Conservation (phyloP, 2,797 vertebrate species). For the Enteromius afrohamiltoni region DNA sequence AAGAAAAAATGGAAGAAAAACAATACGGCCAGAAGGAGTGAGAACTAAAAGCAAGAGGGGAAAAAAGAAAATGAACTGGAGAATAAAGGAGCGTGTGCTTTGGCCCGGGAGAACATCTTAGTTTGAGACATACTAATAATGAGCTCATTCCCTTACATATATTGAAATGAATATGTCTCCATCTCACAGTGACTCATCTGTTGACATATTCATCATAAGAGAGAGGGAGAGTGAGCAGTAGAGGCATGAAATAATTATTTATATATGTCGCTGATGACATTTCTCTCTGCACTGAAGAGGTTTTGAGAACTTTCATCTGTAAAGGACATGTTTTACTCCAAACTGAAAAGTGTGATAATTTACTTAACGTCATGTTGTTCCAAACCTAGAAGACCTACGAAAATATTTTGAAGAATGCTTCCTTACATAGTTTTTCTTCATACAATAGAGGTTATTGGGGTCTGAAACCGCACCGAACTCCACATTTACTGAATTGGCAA, state of each 20-base stretch:
- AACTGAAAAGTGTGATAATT: neutral
- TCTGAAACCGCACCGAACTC: no score
- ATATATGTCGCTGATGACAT: neutral
- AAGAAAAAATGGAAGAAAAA: conserved; percentile 4
- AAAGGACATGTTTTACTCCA: neutral
- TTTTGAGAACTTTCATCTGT: neutral
- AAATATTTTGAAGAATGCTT: neutral
- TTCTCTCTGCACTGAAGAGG: neutral
- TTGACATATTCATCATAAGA: conserved; percentile 17
- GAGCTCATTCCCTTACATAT: neutral
- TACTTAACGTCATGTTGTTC: neutral
- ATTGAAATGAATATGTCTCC: neutral
- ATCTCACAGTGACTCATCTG: conserved; percentile 27
- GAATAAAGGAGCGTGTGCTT: conserved; percentile 11
- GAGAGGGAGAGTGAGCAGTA: conserved; percentile 6
- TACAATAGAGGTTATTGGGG: neutral
- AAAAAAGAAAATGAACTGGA: neutral
- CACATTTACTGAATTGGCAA: no score
- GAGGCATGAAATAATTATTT: conserved; percentile 16
- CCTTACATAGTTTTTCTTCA: neutral
- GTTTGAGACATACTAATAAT: neutral
- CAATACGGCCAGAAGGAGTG: neutral
- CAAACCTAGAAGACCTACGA: neutral
- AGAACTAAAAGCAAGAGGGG: neutral
- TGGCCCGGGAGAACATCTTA: neutral